These are phyloP conservation scores for Odobenus rosmarus DNA, from an alignment of 2,113 vertebrate genomes.

Conservation along the genomic window DNA sequence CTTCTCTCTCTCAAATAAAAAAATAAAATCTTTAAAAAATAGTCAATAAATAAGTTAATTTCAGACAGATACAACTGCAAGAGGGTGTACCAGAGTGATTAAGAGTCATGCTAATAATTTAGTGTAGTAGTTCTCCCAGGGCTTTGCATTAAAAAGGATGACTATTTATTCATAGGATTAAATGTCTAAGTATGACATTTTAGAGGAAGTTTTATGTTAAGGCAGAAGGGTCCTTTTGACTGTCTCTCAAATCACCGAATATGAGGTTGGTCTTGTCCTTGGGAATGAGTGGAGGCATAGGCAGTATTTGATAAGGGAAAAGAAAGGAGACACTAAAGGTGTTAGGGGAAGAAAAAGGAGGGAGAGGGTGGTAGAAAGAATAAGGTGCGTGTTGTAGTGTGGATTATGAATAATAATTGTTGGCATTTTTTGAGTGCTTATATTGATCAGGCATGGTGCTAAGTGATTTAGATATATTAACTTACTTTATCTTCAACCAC, in stretches of 20 bases:
- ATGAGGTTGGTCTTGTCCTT: background rate
- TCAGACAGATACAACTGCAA: background rate
- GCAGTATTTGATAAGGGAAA: background rate
- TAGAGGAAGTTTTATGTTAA: constrained; percentile 38
- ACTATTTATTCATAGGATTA: background rate
- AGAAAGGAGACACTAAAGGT: background rate
- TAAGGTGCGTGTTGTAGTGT: background rate
- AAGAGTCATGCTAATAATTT: constrained; percentile 23
- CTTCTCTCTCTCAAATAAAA: too few species aligned
- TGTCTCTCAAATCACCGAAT: background rate
- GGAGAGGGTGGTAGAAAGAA: background rate
- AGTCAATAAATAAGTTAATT: background rate
- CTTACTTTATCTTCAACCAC: background rate
- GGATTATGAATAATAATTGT: background rate
- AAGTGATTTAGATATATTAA: background rate
- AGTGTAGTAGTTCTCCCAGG: background rate
- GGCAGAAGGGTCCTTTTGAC: background rate
- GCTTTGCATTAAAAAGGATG: background rate
- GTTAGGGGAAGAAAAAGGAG: background rate
- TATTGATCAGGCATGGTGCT: background rate
- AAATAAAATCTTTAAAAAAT: too few species aligned
- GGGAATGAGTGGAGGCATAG: background rate
- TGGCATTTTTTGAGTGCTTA: background rate
- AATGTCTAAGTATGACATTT: background rate
- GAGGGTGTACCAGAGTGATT: background rate